These are phyloP conservation scores for Saccostrea cuccullata DNA, from an alignment of 1,140 invertebrate genomes.

Conservation along the genomic window DNA sequence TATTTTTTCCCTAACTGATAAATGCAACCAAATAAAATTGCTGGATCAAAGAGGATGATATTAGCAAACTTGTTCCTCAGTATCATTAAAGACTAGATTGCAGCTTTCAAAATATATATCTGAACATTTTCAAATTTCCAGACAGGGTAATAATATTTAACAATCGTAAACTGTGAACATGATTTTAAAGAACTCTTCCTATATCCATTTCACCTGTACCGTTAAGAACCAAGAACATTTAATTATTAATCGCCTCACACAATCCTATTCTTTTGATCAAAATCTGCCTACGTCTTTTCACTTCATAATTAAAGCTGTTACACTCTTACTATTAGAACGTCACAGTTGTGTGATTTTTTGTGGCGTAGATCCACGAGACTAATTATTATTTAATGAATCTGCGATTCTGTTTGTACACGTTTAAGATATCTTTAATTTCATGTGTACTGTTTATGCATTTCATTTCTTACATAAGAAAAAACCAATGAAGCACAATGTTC, in stretches of 20 bases:
- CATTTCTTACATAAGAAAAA: background rate
- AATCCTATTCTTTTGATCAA: conserved; percentile 27
- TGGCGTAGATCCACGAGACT: background rate
- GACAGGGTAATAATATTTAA: background rate
- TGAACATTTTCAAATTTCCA: background rate
- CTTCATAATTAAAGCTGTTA: conserved; percentile 31
- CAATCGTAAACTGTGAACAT: background rate
- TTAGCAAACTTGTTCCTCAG: too few species aligned
- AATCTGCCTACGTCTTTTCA: conserved; percentile 23
- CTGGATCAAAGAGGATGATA: too few species aligned
- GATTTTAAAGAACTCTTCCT: background rate
- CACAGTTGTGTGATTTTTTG: background rate
- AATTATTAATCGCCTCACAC: conserved; percentile 17
- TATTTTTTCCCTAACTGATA: too few species aligned
- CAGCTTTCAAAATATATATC: too few species aligned
- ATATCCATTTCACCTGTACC: conserved; percentile 29
- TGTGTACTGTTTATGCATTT: background rate
- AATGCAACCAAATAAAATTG: too few species aligned
- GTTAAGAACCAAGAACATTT: background rate
- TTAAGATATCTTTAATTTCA: background rate
- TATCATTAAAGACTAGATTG: too few species aligned
- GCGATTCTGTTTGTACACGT: conserved; percentile 7
- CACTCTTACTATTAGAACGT: background rate
- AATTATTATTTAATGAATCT: background rate
- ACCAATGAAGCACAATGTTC: too few species aligned